Conservation (phyloP, 2,797 vertebrate species). For the Gambusia yucatana region DNA sequence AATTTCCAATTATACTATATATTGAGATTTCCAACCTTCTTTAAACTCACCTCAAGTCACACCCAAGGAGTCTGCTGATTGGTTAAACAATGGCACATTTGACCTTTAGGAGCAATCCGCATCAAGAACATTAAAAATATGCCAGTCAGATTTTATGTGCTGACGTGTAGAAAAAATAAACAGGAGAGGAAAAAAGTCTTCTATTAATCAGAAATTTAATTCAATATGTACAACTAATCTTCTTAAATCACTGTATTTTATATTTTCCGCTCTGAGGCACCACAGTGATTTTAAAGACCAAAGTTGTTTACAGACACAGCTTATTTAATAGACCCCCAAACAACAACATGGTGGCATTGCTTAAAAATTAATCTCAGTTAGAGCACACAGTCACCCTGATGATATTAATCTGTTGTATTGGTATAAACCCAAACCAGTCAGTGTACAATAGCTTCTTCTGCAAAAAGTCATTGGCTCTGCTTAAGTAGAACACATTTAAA, state of each 20-base stretch:
- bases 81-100: background rate
- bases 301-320: conserved; percentile 42
- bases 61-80: conserved; percentile 16
- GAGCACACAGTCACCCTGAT: conserved; percentile 33
- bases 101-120: background rate
- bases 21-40: conserved; percentile 9
- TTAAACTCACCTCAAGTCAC: conserved; percentile 38
- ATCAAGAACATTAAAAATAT: background rate
- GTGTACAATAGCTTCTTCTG: conserved; percentile 22
- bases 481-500: conserved; percentile 27
- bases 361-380: conserved; percentile 39
- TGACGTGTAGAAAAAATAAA: background rate
- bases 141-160: background rate
- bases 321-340: conserved; percentile 30
- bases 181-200: background rate
- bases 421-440: conserved; percentile 19
- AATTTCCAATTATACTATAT: background rate
- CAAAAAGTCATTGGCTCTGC: conserved; percentile 20
- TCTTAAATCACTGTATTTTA: conserved; percentile 63
- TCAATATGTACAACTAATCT: conserved; percentile 74
- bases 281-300: conserved; percentile 16
- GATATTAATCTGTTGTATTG: conserved; percentile 25
- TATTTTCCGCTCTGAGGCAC: conserved; percentile 45
- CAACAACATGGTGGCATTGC: conserved; percentile 41
- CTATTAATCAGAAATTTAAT: conserved; percentile 65